Conservation (phyloP, 2,797 vertebrate species). For the Pogonophryne albipinna region DNA sequence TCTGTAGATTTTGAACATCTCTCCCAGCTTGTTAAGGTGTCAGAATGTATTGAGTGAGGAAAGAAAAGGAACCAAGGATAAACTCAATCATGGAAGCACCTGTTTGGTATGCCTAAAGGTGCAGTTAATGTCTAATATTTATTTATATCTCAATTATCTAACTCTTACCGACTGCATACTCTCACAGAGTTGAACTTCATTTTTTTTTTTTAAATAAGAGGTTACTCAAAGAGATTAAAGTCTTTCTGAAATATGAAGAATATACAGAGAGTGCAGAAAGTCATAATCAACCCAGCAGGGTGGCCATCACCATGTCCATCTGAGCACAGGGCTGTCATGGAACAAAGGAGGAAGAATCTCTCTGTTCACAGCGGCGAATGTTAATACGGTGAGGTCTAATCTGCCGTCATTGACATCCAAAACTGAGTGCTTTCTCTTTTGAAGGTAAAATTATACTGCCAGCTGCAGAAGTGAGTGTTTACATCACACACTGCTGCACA, state of each 20-base stretch:
- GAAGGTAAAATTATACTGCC: constrained; percentile 60
- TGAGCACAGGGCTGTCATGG: constrained; percentile 33
- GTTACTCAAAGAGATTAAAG: constrained; percentile 23
- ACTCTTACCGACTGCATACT: constrained; percentile 19
- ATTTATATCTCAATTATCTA: constrained; percentile 10
- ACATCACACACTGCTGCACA: constrained; percentile 60
- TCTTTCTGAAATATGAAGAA: constrained; percentile 20
- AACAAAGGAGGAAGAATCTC: constrained; percentile 9
- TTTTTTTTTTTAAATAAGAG: not conserved
- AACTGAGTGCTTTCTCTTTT: constrained; percentile 42
- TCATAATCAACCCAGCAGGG: constrained; percentile 22
- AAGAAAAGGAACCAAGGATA: not conserved
- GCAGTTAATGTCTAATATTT: constrained; percentile 16
- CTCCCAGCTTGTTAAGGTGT: not conserved
- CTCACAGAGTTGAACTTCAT: constrained; percentile 5
- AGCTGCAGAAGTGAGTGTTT: constrained; percentile 58
- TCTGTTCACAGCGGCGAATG: not conserved
- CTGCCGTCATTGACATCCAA: constrained; percentile 35
- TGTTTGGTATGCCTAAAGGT: not conserved
- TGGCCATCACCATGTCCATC: constrained; percentile 32
- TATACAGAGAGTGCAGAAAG: constrained; percentile 23
- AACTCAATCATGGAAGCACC: not conserved
- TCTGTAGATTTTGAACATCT: not conserved
- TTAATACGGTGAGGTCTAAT: constrained; percentile 37
- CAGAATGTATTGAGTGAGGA: not conserved